These are phyloP conservation scores for Pterophyllum scalare DNA, from an alignment of 2,113 vertebrate genomes.

Conservation along the genomic window DNA sequence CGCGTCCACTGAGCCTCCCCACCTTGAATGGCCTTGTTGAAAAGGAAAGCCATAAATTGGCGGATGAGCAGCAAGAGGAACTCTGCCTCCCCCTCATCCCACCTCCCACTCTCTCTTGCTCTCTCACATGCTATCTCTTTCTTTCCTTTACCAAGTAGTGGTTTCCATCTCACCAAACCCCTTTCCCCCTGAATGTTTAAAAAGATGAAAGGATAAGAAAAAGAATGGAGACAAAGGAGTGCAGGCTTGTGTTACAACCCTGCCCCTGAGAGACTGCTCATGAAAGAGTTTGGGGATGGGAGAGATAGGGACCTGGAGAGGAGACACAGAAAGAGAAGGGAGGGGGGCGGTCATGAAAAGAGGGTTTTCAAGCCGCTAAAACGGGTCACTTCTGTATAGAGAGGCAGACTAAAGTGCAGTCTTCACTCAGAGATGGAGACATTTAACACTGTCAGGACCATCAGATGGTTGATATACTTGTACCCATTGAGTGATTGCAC, in stretches of 20 bases:
- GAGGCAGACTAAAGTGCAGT: constrained; percentile 57
- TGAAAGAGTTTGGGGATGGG: constrained; percentile 82
- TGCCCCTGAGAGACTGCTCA: constrained; percentile 79
- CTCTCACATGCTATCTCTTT: constrained; percentile 72
- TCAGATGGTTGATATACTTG: constrained; percentile 46
- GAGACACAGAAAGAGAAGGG: constrained; percentile 64
- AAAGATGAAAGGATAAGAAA: constrained; percentile 86
- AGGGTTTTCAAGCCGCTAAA: constrained; percentile 70
- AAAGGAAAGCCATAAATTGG: constrained; percentile 70
- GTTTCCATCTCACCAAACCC: constrained; percentile 78
- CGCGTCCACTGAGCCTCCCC: constrained; percentile 54
- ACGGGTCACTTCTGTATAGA: constrained; percentile 68
- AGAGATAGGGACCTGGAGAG: constrained; percentile 78
- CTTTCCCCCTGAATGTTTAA: constrained; percentile 78
- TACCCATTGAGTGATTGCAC: constrained; percentile 50
- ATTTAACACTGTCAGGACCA: constrained; percentile 60
- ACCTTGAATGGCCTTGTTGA: constrained; percentile 74
- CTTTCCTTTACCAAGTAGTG: constrained; percentile 74
- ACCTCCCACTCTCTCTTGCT: constrained; percentile 31
- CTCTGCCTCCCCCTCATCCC: constrained; percentile 28
- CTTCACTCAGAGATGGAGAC: constrained; percentile 57
- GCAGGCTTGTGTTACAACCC: constrained; percentile 79
- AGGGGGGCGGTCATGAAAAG: constrained; percentile 60
- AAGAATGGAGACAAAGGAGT: constrained; percentile 82
- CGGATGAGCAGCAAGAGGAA: constrained; percentile 59